phyloP scores from a whole-genome alignment of 2,888 invertebrate genomes.

The Trichogramma evanescens region DNA sequence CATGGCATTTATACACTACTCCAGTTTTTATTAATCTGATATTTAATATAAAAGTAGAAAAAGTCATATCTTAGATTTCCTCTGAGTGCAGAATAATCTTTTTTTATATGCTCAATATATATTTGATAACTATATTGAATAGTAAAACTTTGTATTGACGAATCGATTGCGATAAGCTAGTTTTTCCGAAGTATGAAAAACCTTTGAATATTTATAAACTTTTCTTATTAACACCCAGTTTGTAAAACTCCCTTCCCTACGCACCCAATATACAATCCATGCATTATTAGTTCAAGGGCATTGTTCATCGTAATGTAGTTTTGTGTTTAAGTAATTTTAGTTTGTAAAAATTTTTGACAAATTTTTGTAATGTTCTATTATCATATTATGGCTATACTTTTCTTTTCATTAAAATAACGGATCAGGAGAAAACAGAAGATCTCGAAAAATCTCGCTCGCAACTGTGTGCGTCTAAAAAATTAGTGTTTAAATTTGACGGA shows the following conservation, averaged over 20 bases:
- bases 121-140: background rate
- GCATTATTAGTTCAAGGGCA: conserved; percentile 20
- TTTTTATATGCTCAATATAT: conserved; percentile 6
- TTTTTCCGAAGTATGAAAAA: conserved; percentile 11
- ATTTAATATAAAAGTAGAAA: too few species aligned
- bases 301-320: conserved; percentile 19
- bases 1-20: conserved; percentile 13
- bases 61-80: too few species aligned
- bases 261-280: conserved; percentile 16
- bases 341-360: conserved; percentile 6
- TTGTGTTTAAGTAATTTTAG: conserved; percentile 18
- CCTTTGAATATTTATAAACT: background rate
- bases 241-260: conserved; percentile 17
- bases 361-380: background rate
- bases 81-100: background rate
- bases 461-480: too few species aligned
- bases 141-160: conserved; percentile 11
- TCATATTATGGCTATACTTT: conserved; percentile 2
- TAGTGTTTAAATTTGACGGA: too few species aligned
- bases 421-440: background rate
- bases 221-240: conserved; percentile 2
- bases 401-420: conserved; percentile 4
- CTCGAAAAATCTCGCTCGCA: conserved; percentile 10
- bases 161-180: conserved; percentile 12
- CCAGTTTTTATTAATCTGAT: background rate